A percentile compares a stretch with the other conserved stretches of the same genome.
phyloP scores from a whole-genome alignment of 2,888 invertebrate genomes.

The Pocota personata region DNA sequence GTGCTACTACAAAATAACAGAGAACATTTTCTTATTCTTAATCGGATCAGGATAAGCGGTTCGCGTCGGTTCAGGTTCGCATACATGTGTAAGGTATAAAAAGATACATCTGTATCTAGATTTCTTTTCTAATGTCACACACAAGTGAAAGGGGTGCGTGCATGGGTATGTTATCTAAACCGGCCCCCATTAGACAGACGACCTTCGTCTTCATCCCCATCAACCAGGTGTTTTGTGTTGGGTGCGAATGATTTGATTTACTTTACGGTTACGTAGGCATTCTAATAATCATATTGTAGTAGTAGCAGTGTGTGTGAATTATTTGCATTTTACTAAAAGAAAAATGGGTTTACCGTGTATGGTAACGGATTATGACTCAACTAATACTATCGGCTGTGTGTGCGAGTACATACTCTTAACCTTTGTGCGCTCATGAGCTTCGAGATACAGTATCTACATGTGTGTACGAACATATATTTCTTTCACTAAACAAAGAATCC shows the following conservation, averaged over 20 bases:
- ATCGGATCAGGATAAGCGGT: constrained; percentile 75
- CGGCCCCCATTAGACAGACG: not conserved
- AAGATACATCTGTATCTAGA: constrained; percentile 20
- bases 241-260: constrained; percentile 60
- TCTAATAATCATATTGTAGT: constrained; percentile 32
- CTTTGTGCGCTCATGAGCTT: constrained; percentile 23
- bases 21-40: constrained; percentile 71
- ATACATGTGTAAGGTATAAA: constrained; percentile 28
- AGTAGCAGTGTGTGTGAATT: constrained; percentile 33
- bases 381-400: not conserved
- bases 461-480: constrained; percentile 37
- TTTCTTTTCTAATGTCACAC: constrained; percentile 20
- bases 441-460: not conserved
- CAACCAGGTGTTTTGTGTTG: constrained; percentile 17
- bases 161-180: constrained; percentile 6
- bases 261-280: not conserved
- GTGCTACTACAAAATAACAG: not conserved
- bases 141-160: constrained; percentile 21
- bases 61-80: constrained; percentile 46
- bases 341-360: constrained; percentile 20
- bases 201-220: constrained; percentile 1
- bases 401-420: not conserved
- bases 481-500: constrained; percentile 23
- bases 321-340: constrained; percentile 48
- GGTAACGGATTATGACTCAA: constrained; percentile 32